Percentiles rank a stretch among this genome's conserved stretches.
Conservation (phyloP, 2,113 vertebrate genomes). For the Chaenocephalus aceratus region DNA sequence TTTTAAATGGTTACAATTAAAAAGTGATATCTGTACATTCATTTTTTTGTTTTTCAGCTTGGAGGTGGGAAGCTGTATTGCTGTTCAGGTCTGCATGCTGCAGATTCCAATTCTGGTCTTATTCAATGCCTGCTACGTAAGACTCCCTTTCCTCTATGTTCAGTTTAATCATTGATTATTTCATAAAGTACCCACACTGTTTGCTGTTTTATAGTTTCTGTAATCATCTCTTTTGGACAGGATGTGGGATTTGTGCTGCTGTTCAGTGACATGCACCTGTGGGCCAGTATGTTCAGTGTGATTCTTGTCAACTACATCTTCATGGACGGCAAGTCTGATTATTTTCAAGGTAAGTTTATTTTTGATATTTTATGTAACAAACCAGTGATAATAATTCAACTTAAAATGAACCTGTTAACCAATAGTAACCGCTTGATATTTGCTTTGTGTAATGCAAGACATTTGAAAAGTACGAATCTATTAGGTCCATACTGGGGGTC, state of each 20-base stretch:
- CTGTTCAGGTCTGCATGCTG: slow-evolving; percentile 93
- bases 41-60: slow-evolving; percentile 79
- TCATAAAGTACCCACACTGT: neutral
- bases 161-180: slow-evolving; percentile 16
- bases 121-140: slow-evolving; percentile 91
- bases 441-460: neutral
- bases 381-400: neutral
- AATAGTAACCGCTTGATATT: too few relatives aligned
- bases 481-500: too few relatives aligned
- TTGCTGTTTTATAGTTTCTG: neutral
- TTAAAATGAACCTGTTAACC: neutral
- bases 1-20: too few relatives aligned
- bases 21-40: neutral
- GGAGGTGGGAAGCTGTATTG: slow-evolving; percentile 91
- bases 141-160: slow-evolving; percentile 52
- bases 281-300: slow-evolving; percentile 91
- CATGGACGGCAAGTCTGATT: slow-evolving; percentile 92
- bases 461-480: too few relatives aligned
- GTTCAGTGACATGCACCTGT: slow-evolving; percentile 87
- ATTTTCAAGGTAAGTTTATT: slow-evolving; percentile 86
- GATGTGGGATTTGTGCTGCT: slow-evolving; percentile 86
- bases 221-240: slow-evolving; percentile 56
- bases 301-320: slow-evolving; percentile 89
- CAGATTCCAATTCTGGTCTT: slow-evolving; percentile 92
- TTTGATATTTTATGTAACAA: neutral